phyloP scores from a whole-genome alignment of 1,140 invertebrate genomes.

The Parapsyche elsis region DNA sequence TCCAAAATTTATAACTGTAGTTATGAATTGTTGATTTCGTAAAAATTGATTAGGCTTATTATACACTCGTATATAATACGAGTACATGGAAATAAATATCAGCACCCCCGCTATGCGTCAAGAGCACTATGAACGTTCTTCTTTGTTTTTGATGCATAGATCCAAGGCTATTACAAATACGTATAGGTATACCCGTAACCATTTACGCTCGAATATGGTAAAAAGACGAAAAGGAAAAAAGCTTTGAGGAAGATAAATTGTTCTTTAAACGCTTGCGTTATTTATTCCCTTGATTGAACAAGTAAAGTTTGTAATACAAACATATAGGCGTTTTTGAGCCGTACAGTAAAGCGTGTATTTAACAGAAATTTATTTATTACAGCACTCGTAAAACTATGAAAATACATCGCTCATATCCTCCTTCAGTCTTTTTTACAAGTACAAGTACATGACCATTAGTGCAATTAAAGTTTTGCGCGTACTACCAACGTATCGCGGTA shows the following conservation, averaged over 20 bases:
- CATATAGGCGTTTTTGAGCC: neutral
- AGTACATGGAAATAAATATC: neutral
- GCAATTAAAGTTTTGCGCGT: neutral
- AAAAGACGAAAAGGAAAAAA: slow-evolving; percentile 17
- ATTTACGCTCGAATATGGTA: slow-evolving; percentile 33
- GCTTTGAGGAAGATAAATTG: slow-evolving; percentile 42
- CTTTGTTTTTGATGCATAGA: slow-evolving; percentile 45
- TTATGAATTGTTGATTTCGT: too few species aligned
- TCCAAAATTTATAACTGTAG: too few species aligned
- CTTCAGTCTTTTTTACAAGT: neutral
- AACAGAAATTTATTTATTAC: neutral
- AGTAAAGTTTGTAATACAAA: slow-evolving; percentile 29
- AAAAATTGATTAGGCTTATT: too few species aligned
- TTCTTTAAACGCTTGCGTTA: slow-evolving; percentile 42
- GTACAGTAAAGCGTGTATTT: neutral
- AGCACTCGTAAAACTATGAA: too few species aligned
- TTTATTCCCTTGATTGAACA: slow-evolving; percentile 44
- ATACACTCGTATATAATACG: neutral
- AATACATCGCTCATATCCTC: too few species aligned
- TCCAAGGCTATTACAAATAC: slow-evolving; percentile 33
- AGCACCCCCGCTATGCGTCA: slow-evolving; percentile 44
- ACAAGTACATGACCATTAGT: neutral
- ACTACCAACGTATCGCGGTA: too few species aligned
- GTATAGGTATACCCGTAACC: neutral
- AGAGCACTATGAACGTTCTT: slow-evolving; percentile 6